Base-by-base conservation (phyloP, 2,888 invertebrate genomes). In the Ametastegia equiseti region DNA sequence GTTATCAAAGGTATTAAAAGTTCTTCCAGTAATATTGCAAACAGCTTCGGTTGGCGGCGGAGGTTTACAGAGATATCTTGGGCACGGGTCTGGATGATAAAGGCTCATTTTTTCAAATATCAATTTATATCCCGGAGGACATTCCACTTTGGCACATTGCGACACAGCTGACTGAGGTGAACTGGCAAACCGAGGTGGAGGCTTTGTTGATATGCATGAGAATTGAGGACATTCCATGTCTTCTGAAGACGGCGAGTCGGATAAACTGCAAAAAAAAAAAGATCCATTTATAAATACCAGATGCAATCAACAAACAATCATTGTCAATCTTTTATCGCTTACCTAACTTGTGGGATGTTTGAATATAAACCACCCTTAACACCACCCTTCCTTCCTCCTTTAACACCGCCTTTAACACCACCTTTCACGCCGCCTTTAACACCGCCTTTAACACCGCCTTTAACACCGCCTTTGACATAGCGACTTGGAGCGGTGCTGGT, bases 1-100 rank as follows among this genome's bases (percentile, higher is more conserved):
- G 19, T 95, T 95, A 89, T 97, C 97, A 87, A 97, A 97, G 0
- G 97, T 97, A 84, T 93, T 95, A 88, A 97, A 95, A 0, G 95
- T 95, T 80, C 95, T 94, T 0, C 96, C 96, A 0, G 95, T 95
- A n/a, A 97, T 92, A 87, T 94, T 94, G 89, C 96, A 96, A 15
- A 94, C 93, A 45, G 94, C 94, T 81, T 95, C 95, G 0, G 94
- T 94, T 54, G 94, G 93, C 0, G 94, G 93, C 0, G 94, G 94
- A 1, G 95, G 94, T 65, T 94, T 93, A 87, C 96, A 96, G 0
- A 93, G 92, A 89, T 95, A 96, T 83, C 94, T 94, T 65, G 87
- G 88, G 80, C 90, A 90, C 33, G 84, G 81, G 2, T 82, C 83
- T 0, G 84, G 84, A 71, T 88, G 89, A 39, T 86, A 84, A 83